A percentile compares a stretch with the other conserved stretches of the same genome.
Conservation (phyloP, 92 coral and sea anemone species). For the Zoanthus gigantus region DNA sequence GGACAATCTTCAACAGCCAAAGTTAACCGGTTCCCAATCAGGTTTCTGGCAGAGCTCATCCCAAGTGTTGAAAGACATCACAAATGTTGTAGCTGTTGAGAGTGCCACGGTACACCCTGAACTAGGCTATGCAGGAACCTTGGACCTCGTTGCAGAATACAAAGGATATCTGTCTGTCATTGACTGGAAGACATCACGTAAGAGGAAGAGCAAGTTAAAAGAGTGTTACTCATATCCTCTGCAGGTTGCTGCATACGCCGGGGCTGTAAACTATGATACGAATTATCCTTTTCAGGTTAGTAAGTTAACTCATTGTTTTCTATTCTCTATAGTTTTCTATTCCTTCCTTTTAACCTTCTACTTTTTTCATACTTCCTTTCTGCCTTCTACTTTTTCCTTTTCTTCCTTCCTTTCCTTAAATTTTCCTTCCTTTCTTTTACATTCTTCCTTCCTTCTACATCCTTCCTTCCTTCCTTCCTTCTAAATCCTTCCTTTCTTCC, state of each 20-base stretch:
- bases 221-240: conserved; percentile 94
- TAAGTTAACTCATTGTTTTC: no score
- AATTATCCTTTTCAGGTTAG: conserved; percentile 94
- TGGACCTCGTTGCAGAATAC: conserved; percentile 86
- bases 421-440: not conserved
- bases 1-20: conserved; percentile 12
- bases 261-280: conserved; percentile 89
- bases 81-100: conserved; percentile 87
- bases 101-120: conserved; percentile 84
- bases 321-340: not conserved
- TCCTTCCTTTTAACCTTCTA: not conserved
- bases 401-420: not conserved
- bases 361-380: not conserved
- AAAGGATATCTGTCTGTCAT: conserved; percentile 77
- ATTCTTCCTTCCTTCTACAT: no score
- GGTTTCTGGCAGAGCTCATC: conserved; percentile 84
- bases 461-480: not conserved
- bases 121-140: conserved; percentile 88
- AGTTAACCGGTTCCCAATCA: conserved; percentile 22
- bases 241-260: conserved; percentile 92
- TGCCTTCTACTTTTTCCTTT: not conserved
- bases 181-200: conserved; percentile 97
- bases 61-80: conserved; percentile 73
- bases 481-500: no score
- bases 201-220: conserved; percentile 69